Percentiles rank a stretch among this genome's conserved stretches.
phyloP scores from a whole-genome alignment of 2,888 invertebrate genomes.

The Gymnosoma rotundatum region DNA sequence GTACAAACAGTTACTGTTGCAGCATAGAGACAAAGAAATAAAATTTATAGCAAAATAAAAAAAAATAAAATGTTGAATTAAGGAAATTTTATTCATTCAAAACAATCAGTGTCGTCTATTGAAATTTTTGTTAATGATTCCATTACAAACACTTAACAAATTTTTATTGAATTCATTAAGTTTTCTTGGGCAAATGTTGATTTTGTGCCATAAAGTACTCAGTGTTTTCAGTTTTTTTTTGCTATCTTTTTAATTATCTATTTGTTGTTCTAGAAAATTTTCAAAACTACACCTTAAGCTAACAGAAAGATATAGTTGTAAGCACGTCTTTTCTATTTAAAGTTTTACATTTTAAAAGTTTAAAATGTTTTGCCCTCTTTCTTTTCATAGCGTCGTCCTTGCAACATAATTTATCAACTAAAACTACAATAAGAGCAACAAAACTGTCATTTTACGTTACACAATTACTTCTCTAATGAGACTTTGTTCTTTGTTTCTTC shows the following conservation, averaged over 20 bases:
- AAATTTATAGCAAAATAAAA: background rate
- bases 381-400: background rate
- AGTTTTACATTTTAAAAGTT: constrained; percentile 30
- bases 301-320: constrained; percentile 6
- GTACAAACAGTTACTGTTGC: too few species aligned
- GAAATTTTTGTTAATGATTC: constrained; percentile 45
- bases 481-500: constrained; percentile 46
- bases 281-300: background rate
- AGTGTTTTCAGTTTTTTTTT: too few species aligned
- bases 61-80: background rate
- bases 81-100: background rate
- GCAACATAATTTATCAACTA: constrained; percentile 61
- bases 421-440: constrained; percentile 40
- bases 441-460: constrained; percentile 56
- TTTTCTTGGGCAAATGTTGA: background rate
- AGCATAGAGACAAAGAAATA: too few species aligned
- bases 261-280: background rate
- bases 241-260: too few species aligned
- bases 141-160: constrained; percentile 37
- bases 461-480: constrained; percentile 62
- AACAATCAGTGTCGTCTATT: constrained; percentile 42
- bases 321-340: constrained; percentile 54
- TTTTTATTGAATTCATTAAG: constrained; percentile 2
- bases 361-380: constrained; percentile 3
- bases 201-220: background rate